phyloP scores from a whole-genome alignment of 1,140 invertebrate species.

The Gryllus bimaculatus region DNA sequence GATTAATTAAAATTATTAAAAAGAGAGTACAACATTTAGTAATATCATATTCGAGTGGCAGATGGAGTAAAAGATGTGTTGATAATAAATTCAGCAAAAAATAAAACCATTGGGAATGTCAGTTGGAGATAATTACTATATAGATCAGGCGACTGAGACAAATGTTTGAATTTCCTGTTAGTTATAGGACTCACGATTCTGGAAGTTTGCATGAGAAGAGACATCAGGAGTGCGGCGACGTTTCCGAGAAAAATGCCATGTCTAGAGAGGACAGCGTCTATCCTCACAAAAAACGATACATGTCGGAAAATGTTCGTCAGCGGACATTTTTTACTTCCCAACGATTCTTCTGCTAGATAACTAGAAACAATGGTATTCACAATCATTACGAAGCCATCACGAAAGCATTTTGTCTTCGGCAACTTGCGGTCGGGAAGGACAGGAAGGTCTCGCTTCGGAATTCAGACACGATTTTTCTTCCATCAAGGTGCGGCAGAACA shows the following conservation, averaged over 20 bases:
- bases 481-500: background rate
- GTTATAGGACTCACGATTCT: background rate
- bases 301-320: background rate
- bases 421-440: background rate
- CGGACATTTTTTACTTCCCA: background rate
- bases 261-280: background rate
- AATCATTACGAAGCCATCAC: background rate
- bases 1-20: too few relatives aligned
- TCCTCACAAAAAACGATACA: background rate
- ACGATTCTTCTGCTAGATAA: background rate
- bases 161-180: background rate
- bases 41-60: too few relatives aligned
- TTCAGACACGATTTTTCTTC: background rate
- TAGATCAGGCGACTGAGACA: background rate
- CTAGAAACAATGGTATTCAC: background rate
- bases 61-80: too few relatives aligned
- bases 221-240: background rate
- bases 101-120: background rate
- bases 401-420: background rate
- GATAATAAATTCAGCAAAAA: too few relatives aligned
- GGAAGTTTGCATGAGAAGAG: background rate
- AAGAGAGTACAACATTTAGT: too few relatives aligned
- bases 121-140: background rate
- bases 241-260: background rate
- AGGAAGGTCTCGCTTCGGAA: background rate